A percentile compares a stretch with the other conserved stretches of the same genome.
phyloP scores from a whole-genome alignment of 2,888 invertebrate species.

The Pseudococcus viburni region DNA sequence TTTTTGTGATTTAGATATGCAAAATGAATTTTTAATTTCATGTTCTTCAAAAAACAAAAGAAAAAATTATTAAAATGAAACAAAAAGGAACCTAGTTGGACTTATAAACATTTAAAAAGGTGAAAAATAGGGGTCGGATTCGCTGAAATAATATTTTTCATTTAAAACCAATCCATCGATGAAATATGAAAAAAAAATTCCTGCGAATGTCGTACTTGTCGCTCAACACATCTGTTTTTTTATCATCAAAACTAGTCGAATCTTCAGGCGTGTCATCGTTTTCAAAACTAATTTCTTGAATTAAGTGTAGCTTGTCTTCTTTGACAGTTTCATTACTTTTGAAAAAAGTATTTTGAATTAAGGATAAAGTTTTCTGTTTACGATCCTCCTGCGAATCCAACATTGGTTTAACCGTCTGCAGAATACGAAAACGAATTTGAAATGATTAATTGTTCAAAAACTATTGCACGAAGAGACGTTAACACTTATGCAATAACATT shows the following conservation, averaged over 20 bases:
- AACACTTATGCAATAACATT: too few relatives aligned
- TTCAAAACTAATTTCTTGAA: not conserved
- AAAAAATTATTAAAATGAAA: too few relatives aligned
- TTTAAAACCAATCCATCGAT: not conserved
- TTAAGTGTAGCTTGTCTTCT: not conserved
- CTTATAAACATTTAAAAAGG: too few relatives aligned
- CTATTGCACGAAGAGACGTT: too few relatives aligned
- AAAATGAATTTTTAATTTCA: too few relatives aligned
- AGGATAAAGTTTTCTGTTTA: slow-evolving; percentile 24
- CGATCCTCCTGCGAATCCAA: not conserved
- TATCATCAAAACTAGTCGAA: not conserved
- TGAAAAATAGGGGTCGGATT: too few relatives aligned
- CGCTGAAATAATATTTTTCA: not conserved
- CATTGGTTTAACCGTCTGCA: slow-evolving; percentile 26
- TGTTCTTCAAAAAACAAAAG: too few relatives aligned
- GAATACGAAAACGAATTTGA: not conserved
- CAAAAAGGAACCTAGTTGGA: too few relatives aligned
- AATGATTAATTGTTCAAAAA: not conserved
- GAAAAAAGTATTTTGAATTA: slow-evolving; percentile 54
- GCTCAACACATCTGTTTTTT: not conserved
- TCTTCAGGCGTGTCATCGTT: not conserved
- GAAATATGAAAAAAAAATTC: not conserved
- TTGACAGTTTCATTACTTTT: not conserved
- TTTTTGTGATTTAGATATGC: too few relatives aligned
- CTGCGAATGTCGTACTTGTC: not conserved